Percentiles rank a stretch among this genome's conserved stretches.
phyloP scores from a whole-genome alignment of 2,797 vertebrate species.

The Rallus crepitans region DNA sequence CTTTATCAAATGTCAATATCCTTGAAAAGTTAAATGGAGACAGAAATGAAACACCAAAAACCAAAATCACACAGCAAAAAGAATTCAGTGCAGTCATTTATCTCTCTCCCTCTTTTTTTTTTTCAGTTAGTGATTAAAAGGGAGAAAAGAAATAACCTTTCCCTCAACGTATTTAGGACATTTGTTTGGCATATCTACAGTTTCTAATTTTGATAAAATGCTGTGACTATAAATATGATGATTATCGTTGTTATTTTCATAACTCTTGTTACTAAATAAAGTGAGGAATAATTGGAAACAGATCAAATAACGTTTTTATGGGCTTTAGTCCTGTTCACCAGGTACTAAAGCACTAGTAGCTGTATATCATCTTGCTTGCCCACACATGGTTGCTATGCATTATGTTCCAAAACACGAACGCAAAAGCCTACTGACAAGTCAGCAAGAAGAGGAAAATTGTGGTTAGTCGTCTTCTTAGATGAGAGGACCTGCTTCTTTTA shows the following conservation, averaged over 20 bases:
- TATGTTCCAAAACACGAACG: conserved; percentile 5
- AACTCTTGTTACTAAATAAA: neutral
- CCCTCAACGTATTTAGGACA: neutral
- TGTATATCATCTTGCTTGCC: neutral
- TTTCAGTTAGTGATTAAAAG: neutral
- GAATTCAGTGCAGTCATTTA: neutral
- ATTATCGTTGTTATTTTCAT: neutral
- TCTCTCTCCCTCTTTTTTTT: no score
- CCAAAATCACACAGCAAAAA: neutral
- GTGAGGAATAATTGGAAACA: neutral
- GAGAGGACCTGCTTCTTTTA: neutral
- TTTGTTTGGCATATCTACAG: neutral
- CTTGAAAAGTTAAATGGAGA: neutral
- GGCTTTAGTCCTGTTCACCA: neutral
- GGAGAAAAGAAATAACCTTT: neutral
- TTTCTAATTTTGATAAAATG: neutral
- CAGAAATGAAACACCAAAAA: neutral
- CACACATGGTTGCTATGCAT: conserved; percentile 22
- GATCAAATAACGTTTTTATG: neutral
- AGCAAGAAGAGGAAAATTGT: neutral
- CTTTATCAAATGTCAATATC: neutral
- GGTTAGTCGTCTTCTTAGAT: neutral
- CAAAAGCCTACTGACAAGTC: neutral
- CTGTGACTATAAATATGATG: neutral
- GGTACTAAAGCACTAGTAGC: neutral